A percentile compares a stretch with the other conserved stretches of the same genome.
Conservation (phyloP, 2,113 vertebrate genomes). For the Coregonus clupeaformis region DNA sequence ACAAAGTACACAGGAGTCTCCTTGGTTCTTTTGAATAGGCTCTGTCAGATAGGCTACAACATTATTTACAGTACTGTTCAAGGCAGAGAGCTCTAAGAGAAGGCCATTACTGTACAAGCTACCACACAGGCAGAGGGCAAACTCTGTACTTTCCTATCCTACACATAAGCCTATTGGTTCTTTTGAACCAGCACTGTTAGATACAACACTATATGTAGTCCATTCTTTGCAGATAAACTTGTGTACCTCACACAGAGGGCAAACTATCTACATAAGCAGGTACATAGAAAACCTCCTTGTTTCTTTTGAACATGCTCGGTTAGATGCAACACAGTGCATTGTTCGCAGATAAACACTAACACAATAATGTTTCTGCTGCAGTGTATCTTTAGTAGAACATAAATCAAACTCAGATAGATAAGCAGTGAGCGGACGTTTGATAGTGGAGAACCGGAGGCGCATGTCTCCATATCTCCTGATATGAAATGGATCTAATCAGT, state of each 20-base stretch:
- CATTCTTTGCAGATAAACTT: too few species aligned
- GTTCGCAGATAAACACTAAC: constrained; percentile 51
- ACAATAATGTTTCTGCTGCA: constrained; percentile 14
- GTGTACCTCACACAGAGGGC: constrained; percentile 23
- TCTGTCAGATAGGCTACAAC: constrained; percentile 24
- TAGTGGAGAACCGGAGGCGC: constrained; percentile 31
- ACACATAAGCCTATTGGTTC: too few species aligned
- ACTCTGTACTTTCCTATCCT: too few species aligned
- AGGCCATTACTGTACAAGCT: too few species aligned
- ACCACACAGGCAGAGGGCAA: too few species aligned
- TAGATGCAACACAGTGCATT: constrained; percentile 25
- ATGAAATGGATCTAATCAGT: constrained; percentile 59
- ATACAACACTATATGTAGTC: too few species aligned
- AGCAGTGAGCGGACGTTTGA: constrained; percentile 25
- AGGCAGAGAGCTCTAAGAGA: constrained; percentile 37
- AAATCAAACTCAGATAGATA: constrained; percentile 56
- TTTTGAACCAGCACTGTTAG: too few species aligned
- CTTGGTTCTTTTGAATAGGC: not conserved
- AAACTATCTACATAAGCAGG: constrained; percentile 38
- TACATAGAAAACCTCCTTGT: constrained; percentile 33
- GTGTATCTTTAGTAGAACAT: constrained; percentile 34
- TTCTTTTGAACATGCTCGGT: not conserved
- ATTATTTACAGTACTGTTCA: constrained; percentile 29
- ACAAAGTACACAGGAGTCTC: constrained; percentile 44
- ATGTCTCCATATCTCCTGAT: constrained; percentile 5